Base-by-base conservation (phyloP, 2,888 invertebrate species). In the Metacarcinus magister region DNA sequence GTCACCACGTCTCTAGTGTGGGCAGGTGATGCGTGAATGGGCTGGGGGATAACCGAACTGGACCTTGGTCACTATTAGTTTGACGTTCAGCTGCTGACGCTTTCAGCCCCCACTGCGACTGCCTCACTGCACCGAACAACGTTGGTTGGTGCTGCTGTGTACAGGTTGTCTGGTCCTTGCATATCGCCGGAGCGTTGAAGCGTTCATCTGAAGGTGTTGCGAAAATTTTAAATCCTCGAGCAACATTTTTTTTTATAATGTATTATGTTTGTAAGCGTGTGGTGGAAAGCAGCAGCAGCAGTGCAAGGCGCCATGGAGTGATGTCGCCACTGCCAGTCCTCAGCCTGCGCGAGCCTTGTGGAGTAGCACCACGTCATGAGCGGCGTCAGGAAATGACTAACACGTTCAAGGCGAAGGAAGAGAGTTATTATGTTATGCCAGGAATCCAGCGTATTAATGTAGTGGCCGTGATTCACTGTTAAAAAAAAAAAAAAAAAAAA, bases 371-470 rank as follows among this genome's bases (percentile, higher is more conserved):
- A 10, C 87, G 0, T 8, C 39, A 16, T 13, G 87, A 87, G 39
- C 3, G 39, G 13, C 39, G 39, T 87, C 87, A 87, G 87, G 87
- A 87, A 87, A 39, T 87, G 87, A 87, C 39, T 87, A 87, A 87
- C 32, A 8, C 39, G 32, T 87, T 87, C 87, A 87, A 87, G 87
- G 39, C 87, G 13, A 87, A 87, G 87, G 87, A 82, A 82, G 75
- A 4, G 75, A 87, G 87, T 87, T 87, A 87, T 87, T 87, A 39
- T 19, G 87, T 87, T 39, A 82, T 87, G 87, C 19, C 32, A 87
- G 87, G 87, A 87, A 87, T 87, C 87, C 87, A 39, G 87, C 39
- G 87, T 87, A 39, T 87, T 87, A 87, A 39, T 39, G 32, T 87
- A 87, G 39, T 87, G 87, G 75, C 75, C 28, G 75, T 5, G 28